Evolutionary conservation across 2,113 vertebrate genomes (phyloP).

Genomic region (Phrynosoma platyrhinos): DNA sequence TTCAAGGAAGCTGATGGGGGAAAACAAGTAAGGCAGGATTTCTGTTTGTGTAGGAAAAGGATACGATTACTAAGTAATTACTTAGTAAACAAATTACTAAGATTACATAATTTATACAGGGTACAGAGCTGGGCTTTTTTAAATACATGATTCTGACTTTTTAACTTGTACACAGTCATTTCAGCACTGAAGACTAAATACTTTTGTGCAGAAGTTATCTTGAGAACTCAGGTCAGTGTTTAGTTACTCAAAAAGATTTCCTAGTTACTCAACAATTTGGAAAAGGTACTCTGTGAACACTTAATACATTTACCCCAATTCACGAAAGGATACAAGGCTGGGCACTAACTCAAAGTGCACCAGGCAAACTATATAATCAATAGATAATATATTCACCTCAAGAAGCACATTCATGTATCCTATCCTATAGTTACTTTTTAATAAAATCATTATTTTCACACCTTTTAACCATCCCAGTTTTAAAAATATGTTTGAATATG

Average conservation of each 20-base stretch:
- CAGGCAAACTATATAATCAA: background rate
- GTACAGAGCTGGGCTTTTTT: background rate
- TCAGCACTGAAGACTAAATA: background rate
- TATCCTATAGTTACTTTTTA: background rate
- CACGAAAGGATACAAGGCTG: background rate
- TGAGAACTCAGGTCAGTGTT: background rate
- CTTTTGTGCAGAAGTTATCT: background rate
- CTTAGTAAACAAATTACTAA: background rate
- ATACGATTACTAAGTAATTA: too few relatives aligned
- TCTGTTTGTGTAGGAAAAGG: background rate
- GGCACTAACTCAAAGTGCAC: background rate
- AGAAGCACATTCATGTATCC: background rate
- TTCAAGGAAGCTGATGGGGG: background rate
- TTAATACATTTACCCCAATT: background rate
- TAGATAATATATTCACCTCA: background rate
- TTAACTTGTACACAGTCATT: background rate
- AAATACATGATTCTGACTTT: background rate
- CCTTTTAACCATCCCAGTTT: background rate
- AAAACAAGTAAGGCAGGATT: background rate
- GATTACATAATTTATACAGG: too few relatives aligned
- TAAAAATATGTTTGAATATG: background rate
- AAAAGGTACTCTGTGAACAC: background rate
- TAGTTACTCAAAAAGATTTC: background rate
- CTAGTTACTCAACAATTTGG: background rate
- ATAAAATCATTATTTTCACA: background rate